Evolutionary conservation across 1,140 invertebrate species (phyloP), one percentile per base, ranked within the genome.

Genomic region (Nylanderia fulva): DNA sequence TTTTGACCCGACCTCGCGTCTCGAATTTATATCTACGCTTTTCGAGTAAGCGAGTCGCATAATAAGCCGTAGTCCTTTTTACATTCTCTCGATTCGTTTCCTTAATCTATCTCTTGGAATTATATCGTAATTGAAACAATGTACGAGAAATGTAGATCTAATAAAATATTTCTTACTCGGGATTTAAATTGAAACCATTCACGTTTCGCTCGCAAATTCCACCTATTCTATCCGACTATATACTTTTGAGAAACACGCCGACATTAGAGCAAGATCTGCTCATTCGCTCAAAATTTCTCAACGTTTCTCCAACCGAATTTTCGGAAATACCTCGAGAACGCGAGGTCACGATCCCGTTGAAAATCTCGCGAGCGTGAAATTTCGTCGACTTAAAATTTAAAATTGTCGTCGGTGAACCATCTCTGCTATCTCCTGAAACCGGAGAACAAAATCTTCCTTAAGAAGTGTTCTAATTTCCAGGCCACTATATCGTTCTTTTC

Each of bases 361-460:
- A 71, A 71, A 58, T 72, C 27, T 45, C 39, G 39, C 54, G 36
- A 72, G 66, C 77, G 77, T 82, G 52, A 82, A 82, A 82, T 71
- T 82, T 71, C 15, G 64, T 71, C 24, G 64, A 64, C 36, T 80
- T 82, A 72, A 72, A 82, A 82, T 82, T 72, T 82, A n/a, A 9
- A 72, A 72, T 82, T 82, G 69, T 60, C 54, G 2, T n/a, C 33
- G 36, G 24, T 29, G 33, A 21, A 58, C n/a, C 39, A 13, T 82
- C 18, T 45, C 24, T 29, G n/a, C 36, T 71, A 13, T 60, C 54
- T 82, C 24, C 60, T 45, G 18, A 9, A 48, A 29, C 21, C 7
- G 5, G 4, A 27, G 24, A 60, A n/a, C 27, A n/a, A 72, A 82
- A 82, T 72, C 36, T 71, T 79, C 6, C 42, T 27, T 58, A 54